Evolutionary conservation across 2,888 invertebrate species (phyloP), one percentile per base, ranked within the genome.

Genomic region (Leptopilina myrica): DNA sequence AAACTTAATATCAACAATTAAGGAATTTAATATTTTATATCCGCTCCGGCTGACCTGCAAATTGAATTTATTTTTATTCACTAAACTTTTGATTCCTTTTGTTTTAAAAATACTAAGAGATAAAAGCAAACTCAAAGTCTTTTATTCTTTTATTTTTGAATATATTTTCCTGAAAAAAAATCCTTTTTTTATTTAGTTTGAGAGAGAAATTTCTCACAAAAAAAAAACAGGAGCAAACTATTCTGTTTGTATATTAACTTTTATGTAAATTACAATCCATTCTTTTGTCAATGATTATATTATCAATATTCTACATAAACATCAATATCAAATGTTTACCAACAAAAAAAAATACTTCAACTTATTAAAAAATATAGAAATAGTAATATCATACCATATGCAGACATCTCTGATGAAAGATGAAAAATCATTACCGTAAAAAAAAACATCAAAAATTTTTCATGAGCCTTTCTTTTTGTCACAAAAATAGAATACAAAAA

Each of bases 31-130:
- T 79, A 86, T 90, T 91, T 91, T 11, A 49, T 91, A 89, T 91
- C 90, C 84, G 87, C 88, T 82, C 88, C 88, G 81, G 87, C 87
- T 80, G 91, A 91, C 89, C 91, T 91, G 91, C 80, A 91, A 91
- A 89, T 88, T 86, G 85, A 82, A 84, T 86, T 85, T 87, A 88
- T 87, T 87, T 88, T 49, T 73, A 76, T 80, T 40, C 49, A 69
- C 62, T 78, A 43, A 69, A 79, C 26, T 53, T 64, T 64, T 65
- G 59, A 67, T 15, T 76, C 66, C 78, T 40, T 79, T 76, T 43
- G 3, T 33, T 33, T 33, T 33, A 33, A 33, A 73, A 73, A 79
- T 78, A 80, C 67, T 56, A 33, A 64, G 76, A 73, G 76, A 80
- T 76, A 79, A 76, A 26, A 79, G 80, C 80, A 82, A 83, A 83